Evolutionary conservation across 2,797 vertebrate genomes (phyloP).

Genomic region (Anisognathus igniventris): DNA sequence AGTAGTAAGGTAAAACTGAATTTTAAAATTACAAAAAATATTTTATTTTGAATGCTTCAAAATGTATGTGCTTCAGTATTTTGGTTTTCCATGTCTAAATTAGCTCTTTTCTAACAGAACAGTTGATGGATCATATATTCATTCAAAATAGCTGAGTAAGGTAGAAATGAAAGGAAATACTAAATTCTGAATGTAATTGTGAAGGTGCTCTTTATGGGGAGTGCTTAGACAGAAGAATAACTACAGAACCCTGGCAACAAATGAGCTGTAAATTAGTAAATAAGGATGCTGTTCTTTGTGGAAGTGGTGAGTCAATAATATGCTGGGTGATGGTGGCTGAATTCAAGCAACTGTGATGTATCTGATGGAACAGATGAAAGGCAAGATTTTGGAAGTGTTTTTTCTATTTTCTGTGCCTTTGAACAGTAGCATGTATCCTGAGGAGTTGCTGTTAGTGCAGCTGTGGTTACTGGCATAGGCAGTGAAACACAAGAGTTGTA

Average conservation of each 20-base stretch:
- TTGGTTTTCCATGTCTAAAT: neutral
- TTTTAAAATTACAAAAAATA: neutral
- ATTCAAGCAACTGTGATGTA: neutral
- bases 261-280: neutral
- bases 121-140: neutral
- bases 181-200: neutral
- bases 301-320: neutral
- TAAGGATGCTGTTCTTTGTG: neutral
- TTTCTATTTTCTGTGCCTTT: neutral
- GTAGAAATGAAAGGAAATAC: neutral
- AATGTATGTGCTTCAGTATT: neutral
- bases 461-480: neutral
- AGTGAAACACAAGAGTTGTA: neutral
- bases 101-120: neutral
- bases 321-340: neutral
- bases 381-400: neutral
- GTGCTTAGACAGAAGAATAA: neutral
- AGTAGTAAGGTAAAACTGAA: neutral
- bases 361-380: neutral
- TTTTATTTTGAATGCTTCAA: neutral
- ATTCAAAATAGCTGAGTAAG: neutral
- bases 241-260: neutral
- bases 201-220: neutral
- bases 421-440: neutral
- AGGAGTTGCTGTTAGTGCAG: neutral